A percentile compares a stretch with the other conserved stretches of the same genome.
Conservation (phyloP, 2,888 invertebrate genomes). For the Drosophila fulvimacula region DNA sequence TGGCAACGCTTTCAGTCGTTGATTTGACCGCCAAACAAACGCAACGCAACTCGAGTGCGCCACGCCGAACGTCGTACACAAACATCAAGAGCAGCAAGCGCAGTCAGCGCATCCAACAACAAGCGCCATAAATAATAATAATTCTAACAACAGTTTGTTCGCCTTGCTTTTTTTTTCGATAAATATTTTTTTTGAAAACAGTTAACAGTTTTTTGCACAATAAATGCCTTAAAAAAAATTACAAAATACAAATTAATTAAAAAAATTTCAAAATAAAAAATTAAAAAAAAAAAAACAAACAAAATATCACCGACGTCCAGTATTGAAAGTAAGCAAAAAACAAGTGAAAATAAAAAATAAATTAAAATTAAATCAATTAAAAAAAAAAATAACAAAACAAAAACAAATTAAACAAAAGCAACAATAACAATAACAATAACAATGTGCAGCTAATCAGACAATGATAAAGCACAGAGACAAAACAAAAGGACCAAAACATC, state of each 20-base stretch:
- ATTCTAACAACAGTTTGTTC: constrained; percentile 29
- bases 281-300: background rate
- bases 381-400: constrained; percentile 2
- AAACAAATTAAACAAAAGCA: constrained; percentile 16
- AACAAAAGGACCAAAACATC: constrained; percentile 38
- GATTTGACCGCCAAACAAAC: constrained; percentile 82
- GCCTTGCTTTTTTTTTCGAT: constrained; percentile 31
- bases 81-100: constrained; percentile 43
- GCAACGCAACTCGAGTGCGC: constrained; percentile 78
- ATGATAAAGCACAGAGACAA: constrained; percentile 24
- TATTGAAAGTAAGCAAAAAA: constrained; percentile 26
- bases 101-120: constrained; percentile 38
- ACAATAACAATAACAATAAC: constrained; percentile 18
- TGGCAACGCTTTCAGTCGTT: constrained; percentile 80
- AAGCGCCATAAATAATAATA: constrained; percentile 37
- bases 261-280: background rate
- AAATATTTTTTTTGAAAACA: constrained; percentile 22
- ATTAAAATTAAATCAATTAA: background rate
- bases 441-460: constrained; percentile 31
- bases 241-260: background rate
- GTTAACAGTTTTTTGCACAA: constrained; percentile 38
- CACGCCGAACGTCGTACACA: constrained; percentile 33
- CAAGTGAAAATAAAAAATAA: constrained; percentile 15
- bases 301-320: constrained; percentile 5
- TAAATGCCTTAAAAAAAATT: constrained; percentile 43